Percentiles rank a stretch among this genome's conserved stretches.
Evolutionary conservation across 1,140 invertebrate species (phyloP).

Genomic region (Plectrocnemia conspersa): DNA sequence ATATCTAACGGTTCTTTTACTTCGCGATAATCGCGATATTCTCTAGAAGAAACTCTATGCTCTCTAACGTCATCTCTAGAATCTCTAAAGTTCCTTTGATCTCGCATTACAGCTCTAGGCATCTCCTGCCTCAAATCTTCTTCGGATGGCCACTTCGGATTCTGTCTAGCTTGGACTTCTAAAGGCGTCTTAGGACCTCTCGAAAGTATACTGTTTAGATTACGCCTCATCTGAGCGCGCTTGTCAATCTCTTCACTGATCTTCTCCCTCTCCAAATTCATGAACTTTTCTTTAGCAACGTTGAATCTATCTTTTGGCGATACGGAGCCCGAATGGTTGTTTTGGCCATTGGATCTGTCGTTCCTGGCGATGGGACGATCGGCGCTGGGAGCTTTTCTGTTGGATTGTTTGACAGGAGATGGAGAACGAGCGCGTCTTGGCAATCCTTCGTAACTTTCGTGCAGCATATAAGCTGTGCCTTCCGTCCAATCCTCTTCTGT

Average conservation of each 20-base stretch:
- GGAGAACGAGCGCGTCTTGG: conserved; percentile 34
- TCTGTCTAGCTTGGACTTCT: conserved; percentile 26
- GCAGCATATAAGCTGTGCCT: conserved; percentile 51
- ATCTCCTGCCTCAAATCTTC: conserved; percentile 40
- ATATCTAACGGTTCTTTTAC: conserved; percentile 20
- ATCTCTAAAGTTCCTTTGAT: conserved; percentile 27
- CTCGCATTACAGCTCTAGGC: conserved; percentile 42
- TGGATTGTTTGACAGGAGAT: conserved; percentile 30
- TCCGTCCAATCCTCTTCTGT: conserved; percentile 52
- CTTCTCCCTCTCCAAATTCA: conserved; percentile 67
- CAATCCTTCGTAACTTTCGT: conserved; percentile 48
- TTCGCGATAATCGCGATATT: conserved; percentile 20
- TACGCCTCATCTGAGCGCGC: conserved; percentile 48
- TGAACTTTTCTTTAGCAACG: conserved; percentile 78
- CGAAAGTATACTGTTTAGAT: conserved; percentile 42
- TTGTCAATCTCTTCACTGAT: conserved; percentile 52
- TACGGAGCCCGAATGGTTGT: conserved; percentile 39
- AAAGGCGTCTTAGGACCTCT: conserved; percentile 42
- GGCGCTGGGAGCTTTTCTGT: conserved; percentile 25
- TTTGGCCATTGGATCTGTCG: conserved; percentile 35
- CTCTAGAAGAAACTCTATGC: conserved; percentile 14
- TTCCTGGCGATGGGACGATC: conserved; percentile 41
- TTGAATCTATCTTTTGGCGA: conserved; percentile 73
- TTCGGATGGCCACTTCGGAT: conserved; percentile 23
- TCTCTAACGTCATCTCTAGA: conserved; percentile 19